phyloP scores from a whole-genome alignment of 2,113 vertebrate species.

The Struthio camelus region DNA sequence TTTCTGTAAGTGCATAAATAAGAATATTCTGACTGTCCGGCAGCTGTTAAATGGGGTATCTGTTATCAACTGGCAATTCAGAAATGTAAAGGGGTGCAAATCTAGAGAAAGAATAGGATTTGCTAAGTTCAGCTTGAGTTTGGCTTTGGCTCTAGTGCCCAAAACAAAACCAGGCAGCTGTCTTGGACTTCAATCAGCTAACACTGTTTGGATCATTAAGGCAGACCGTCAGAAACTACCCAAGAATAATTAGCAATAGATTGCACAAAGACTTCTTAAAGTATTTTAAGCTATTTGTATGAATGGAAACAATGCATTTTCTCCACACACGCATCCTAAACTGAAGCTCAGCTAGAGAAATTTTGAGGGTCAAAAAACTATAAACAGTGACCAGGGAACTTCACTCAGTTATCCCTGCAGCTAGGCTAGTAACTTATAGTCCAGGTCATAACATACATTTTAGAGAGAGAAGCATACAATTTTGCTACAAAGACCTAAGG shows the following conservation, averaged over 20 bases:
- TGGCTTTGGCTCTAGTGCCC: constrained; percentile 50
- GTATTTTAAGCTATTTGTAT: not conserved
- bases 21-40: not conserved
- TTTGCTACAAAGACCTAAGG: not conserved
- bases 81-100: constrained; percentile 36
- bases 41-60: constrained; percentile 35
- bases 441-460: not conserved
- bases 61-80: constrained; percentile 40
- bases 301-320: not conserved
- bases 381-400: not conserved
- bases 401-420: not conserved
- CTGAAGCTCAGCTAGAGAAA: not conserved
- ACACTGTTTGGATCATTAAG: constrained; percentile 33
- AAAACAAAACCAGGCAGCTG: constrained; percentile 50
- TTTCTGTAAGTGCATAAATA: constrained; percentile 1
- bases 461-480: not conserved
- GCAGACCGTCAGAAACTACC: not conserved
- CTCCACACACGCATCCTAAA: not conserved
- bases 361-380: not conserved
- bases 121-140: constrained; percentile 31
- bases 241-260: not conserved
- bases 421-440: not conserved
- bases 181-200: constrained; percentile 39
- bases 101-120: constrained; percentile 37
- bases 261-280: not conserved